Evolutionary conservation across 2,113 vertebrate genomes (phyloP).

Genomic region (Nerophis ophidion): DNA sequence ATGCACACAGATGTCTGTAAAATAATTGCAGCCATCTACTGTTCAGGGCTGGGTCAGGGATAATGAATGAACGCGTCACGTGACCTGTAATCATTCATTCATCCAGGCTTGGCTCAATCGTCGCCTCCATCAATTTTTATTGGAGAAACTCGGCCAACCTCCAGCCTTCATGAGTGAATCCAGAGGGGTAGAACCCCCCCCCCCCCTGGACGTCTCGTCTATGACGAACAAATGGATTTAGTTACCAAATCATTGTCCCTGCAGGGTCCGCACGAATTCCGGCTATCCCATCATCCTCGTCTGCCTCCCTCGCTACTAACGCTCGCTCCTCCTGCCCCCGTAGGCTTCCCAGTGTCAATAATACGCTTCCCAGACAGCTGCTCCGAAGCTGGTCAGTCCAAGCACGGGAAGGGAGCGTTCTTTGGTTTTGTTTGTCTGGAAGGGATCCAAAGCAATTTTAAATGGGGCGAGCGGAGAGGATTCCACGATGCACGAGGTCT

Average conservation of each 20-base stretch:
- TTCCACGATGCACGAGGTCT: constrained; percentile 62
- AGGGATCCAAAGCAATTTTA: constrained; percentile 66
- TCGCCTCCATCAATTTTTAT: constrained; percentile 22
- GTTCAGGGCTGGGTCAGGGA: constrained; percentile 10
- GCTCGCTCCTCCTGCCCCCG: constrained; percentile 31
- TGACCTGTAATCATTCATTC: constrained; percentile 60
- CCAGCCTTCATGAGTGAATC: constrained; percentile 50
- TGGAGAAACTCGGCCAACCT: constrained; percentile 22
- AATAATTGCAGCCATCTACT: constrained; percentile 47
- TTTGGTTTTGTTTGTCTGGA: constrained; percentile 57
- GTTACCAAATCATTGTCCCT: constrained; percentile 54
- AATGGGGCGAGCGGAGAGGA: constrained; percentile 57
- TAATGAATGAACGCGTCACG: constrained; percentile 30
- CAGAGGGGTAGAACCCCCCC: constrained; percentile 32
- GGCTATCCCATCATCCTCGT: constrained; percentile 16
- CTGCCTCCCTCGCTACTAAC: constrained; percentile 31
- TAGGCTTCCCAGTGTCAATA: constrained; percentile 40
- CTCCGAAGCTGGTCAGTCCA: constrained; percentile 42
- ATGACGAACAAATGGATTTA: constrained; percentile 47
- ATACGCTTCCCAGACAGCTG: constrained; percentile 24
- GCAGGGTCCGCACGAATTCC: constrained; percentile 39
- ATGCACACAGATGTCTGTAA: constrained; percentile 62
- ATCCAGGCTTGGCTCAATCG: constrained; percentile 46
- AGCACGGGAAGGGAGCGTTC: constrained; percentile 44
- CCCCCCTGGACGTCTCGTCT: constrained; percentile 45